Evolutionary conservation across 2,888 invertebrate species (phyloP).

Genomic region (Mantis religiosa): DNA sequence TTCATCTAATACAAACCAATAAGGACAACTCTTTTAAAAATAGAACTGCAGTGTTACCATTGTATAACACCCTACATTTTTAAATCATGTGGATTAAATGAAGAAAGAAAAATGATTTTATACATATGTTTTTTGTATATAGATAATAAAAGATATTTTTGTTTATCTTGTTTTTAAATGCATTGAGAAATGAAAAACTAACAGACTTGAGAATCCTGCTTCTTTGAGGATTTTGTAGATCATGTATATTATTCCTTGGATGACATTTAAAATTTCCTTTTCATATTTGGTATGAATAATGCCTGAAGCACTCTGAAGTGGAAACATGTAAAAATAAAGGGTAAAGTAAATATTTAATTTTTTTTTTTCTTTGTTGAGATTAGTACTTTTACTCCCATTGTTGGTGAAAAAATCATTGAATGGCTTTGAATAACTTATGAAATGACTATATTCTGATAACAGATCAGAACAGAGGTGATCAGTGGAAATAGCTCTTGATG

Average conservation of each 20-base stretch:
- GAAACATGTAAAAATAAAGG: not conserved
- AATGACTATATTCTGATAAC: not conserved
- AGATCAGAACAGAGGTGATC: not conserved
- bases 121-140: not conserved
- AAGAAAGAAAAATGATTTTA: not conserved
- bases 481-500: not conserved
- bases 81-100: not conserved
- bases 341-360: no score
- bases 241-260: not conserved
- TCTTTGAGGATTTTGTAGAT: not conserved
- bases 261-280: not conserved
- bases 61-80: not conserved
- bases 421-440: not conserved
- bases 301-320: not conserved
- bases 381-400: not conserved
- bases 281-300: not conserved
- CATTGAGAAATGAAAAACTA: not conserved
- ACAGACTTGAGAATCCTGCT: not conserved
- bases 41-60: not conserved
- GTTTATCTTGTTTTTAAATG: not conserved
- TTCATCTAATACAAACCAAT: not conserved
- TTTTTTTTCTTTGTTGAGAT: not conserved
- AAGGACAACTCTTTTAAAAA: not conserved
- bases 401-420: not conserved
- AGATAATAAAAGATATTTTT: not conserved